A percentile compares a stretch with the other conserved stretches of the same genome.
Conservation (phyloP, 2,113 vertebrate genomes). For the Laterallus jamaicensis region DNA sequence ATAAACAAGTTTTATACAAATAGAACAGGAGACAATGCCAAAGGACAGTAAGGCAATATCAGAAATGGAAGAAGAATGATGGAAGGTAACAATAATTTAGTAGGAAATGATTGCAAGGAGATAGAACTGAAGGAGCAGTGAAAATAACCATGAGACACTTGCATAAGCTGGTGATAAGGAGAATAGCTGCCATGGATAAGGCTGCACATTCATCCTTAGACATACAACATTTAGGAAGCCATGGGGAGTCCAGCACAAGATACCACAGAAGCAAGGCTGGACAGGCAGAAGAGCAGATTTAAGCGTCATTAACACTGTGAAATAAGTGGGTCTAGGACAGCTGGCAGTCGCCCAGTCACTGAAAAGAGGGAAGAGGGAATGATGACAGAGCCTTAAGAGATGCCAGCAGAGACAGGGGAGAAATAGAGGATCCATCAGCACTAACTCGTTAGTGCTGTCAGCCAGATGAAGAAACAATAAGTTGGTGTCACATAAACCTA, state of each 20-base stretch:
- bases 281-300: not conserved
- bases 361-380: not conserved
- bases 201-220: not conserved
- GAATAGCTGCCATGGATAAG: not conserved
- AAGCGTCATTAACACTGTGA: not conserved
- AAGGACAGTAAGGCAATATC: not conserved
- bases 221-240: not conserved
- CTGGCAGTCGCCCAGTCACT: not conserved
- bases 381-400: slow-evolving; percentile 5
- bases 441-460: slow-evolving; percentile 20
- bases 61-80: not conserved
- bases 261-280: not conserved
- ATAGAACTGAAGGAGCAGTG: not conserved
- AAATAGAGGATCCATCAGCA: slow-evolving; percentile 9
- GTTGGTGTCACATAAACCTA: slow-evolving; percentile 34
- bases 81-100: not conserved
- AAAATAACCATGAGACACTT: not conserved
- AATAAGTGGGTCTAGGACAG: not conserved
- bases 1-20: not conserved
- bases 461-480: slow-evolving; percentile 14
- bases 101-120: not conserved
- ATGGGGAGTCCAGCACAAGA: not conserved
- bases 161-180: not conserved
- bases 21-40: not conserved
- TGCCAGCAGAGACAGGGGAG: not conserved